Base-by-base conservation (phyloP, 2,888 invertebrate species). In the Cantharis rustica region DNA sequence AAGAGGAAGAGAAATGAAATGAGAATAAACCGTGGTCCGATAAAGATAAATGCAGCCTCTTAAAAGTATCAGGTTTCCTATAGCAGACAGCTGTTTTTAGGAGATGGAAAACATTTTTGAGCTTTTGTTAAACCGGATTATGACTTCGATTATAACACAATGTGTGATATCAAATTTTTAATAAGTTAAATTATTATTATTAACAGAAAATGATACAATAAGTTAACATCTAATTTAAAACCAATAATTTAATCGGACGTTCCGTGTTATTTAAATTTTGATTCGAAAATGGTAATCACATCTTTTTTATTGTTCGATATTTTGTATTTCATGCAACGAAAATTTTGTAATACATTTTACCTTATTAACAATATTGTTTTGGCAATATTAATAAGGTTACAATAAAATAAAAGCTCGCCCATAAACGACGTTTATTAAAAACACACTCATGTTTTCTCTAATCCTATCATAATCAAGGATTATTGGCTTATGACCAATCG, bases 71-170 rank as follows among this genome's bases (percentile, higher is more conserved):
- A 82, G 86, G 88, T 88, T 88, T 85, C 88, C 86, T 82, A 82
- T 83, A 84, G 86, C 87, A 87, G 88, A 88, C 88, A 88, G 88
- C 88, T 88, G 88, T 88, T 88, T 88, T 88, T 86, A 86, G 87
- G 86, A 84, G 84, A 84, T 80, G 85, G 85, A 85, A 85, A 81
- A 82, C 72, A 81, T 75, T 81, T 78, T 82, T 71, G 82, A 82
- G 81, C 75, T 69, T 73, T 73, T 75, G 62, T 68, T 62, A 47
- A 61, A 16, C 47, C 16, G 78, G 78, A 78, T 73, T 73, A 71
- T 64, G 73, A 69, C 64, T 73, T 78, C 72, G 78, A 78, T 75
- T 71, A 75, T 68, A 72, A 77, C 47, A n/a, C 47, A 47, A 47
- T 47, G 7, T 47, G 47, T n/a, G 47, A 47, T 47, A 47, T 47